Evolutionary conservation across 2,113 vertebrate genomes (phyloP).

Genomic region (Limnothrissa miodon): DNA sequence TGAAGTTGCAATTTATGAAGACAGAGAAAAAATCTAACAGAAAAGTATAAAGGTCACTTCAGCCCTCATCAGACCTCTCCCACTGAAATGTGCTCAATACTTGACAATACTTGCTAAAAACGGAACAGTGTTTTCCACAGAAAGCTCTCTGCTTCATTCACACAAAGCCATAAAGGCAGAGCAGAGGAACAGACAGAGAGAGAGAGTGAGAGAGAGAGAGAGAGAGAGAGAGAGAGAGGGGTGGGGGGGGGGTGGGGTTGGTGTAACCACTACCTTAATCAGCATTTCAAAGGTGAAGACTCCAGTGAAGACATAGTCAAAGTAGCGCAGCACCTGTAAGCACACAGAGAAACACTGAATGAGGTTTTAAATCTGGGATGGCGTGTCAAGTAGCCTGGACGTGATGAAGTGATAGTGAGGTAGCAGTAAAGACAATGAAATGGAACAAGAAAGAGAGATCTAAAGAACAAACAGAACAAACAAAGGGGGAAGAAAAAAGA

Average conservation of each 20-base stretch:
- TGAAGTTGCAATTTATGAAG: neutral
- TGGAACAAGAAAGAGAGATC: neutral
- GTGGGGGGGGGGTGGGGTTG: no score
- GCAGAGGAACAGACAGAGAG: neutral
- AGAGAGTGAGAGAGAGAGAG: neutral
- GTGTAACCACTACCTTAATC: slow-evolving; percentile 77
- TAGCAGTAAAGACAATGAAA: neutral
- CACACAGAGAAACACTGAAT: slow-evolving; percentile 25
- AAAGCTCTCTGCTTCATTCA: neutral
- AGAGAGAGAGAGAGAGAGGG: no score
- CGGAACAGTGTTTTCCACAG: neutral
- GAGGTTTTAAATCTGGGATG: neutral
- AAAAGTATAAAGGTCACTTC: neutral
- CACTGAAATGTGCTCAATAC: no score
- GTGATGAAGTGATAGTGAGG: neutral
- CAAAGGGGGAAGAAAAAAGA: neutral
- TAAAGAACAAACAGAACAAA: neutral
- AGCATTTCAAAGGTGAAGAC: slow-evolving; percentile 97
- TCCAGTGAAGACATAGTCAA: slow-evolving; percentile 93
- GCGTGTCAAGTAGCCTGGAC: neutral
- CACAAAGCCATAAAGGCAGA: neutral
- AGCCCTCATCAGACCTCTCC: neutral
- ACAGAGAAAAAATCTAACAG: neutral
- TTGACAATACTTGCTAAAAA: neutral
- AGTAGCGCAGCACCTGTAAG: slow-evolving; percentile 85